Evolutionary conservation across 2,113 vertebrate species (phyloP).

Genomic region (Tetrao urogallus): DNA sequence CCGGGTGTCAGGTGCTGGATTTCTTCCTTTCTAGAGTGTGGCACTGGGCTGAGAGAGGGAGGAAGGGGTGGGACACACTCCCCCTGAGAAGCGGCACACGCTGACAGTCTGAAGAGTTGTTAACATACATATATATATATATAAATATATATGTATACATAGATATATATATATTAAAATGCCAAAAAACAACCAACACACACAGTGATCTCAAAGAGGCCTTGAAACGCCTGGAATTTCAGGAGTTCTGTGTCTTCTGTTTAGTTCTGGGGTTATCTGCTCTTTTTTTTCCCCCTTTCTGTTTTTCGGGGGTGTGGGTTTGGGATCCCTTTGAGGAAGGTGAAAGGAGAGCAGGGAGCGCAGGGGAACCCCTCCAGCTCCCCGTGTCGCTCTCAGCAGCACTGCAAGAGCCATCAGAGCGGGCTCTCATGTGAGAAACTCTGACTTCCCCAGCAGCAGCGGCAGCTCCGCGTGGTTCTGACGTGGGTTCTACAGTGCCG

Average conservation of each 20-base stretch:
- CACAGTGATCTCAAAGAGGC: slow-evolving; percentile 60
- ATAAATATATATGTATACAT: slow-evolving; percentile 8
- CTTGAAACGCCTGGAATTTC: slow-evolving; percentile 67
- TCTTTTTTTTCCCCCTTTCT: not conserved
- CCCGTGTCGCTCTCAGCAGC: not conserved
- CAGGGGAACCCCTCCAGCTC: not conserved
- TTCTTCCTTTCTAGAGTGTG: not conserved
- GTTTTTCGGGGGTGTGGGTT: not conserved
- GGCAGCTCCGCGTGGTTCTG: slow-evolving; percentile 37
- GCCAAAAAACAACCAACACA: slow-evolving; percentile 57
- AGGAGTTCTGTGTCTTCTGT: slow-evolving; percentile 55
- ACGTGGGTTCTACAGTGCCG: slow-evolving; percentile 30
- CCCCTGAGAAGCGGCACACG: not conserved
- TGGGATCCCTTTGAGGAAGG: not conserved
- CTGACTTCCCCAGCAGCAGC: slow-evolving; percentile 40
- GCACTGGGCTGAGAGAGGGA: not conserved
- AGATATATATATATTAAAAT: slow-evolving; percentile 58
- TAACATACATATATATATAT: not conserved
- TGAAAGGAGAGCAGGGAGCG: not conserved
- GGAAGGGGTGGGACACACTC: not conserved
- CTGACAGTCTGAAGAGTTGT: slow-evolving; percentile 28
- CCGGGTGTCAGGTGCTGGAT: slow-evolving; percentile 48
- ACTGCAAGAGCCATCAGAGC: not conserved
- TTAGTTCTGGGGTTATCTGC: slow-evolving; percentile 26
- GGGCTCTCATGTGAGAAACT: not conserved